Conservation (phyloP, 1,140 invertebrate genomes). For the Conus betulinus region DNA sequence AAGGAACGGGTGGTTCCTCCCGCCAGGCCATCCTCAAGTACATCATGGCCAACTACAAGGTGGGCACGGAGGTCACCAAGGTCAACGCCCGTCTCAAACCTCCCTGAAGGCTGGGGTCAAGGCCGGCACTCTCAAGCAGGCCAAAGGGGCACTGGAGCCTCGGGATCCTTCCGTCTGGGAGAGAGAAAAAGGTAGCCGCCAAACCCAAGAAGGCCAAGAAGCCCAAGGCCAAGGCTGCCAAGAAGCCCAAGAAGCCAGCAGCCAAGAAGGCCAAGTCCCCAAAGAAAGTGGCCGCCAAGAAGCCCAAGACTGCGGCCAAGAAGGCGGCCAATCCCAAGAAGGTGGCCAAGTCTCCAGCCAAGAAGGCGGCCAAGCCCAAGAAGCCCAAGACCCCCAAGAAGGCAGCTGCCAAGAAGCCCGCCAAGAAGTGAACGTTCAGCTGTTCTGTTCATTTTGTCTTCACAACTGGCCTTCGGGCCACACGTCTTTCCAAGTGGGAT, state of each 20-base stretch:
- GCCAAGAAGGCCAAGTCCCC: slow-evolving; percentile 35
- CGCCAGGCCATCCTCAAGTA: slow-evolving; percentile 69
- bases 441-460: not conserved
- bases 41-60: slow-evolving; percentile 66
- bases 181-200: slow-evolving; percentile 44
- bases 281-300: slow-evolving; percentile 30
- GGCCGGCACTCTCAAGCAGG: slow-evolving; percentile 57
- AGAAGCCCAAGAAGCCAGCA: slow-evolving; percentile 1
- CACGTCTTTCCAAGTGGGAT: no score
- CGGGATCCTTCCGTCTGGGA: slow-evolving; percentile 37
- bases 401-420: slow-evolving; percentile 18
- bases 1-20: slow-evolving; percentile 46
- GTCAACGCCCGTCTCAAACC: slow-evolving; percentile 44
- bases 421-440: not conserved
- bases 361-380: no score
- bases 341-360: no score
- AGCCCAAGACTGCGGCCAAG: slow-evolving; percentile 30
- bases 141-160: slow-evolving; percentile 51
- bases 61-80: slow-evolving; percentile 58
- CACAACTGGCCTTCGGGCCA: no score
- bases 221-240: slow-evolving; percentile 45
- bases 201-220: slow-evolving; percentile 34
- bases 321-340: not conserved
- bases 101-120: slow-evolving; percentile 59
- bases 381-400: slow-evolving; percentile 2